Base-by-base conservation (phyloP, 2,113 vertebrate species). In the Mormoops blainvillei region DNA sequence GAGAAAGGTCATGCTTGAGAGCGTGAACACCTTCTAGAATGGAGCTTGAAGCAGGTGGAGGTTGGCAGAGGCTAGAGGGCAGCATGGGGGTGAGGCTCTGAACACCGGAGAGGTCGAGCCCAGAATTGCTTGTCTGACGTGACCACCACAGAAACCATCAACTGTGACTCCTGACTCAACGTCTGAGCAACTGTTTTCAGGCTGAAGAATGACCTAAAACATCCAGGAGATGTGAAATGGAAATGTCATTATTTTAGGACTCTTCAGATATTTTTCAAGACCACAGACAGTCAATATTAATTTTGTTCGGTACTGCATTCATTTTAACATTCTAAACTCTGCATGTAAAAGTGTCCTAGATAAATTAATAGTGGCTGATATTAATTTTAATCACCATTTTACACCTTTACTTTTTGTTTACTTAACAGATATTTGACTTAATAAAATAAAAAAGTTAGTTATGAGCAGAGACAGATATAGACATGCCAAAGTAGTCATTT, bases 381-480 rank as follows among this genome's bases (percentile, higher is more conserved):
- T 36, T 89, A 18, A 61, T 87, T 91, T 89, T 87, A 26, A 84
- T 58, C 28, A 11, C 28, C 3, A 1, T 54, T 9, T 7, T 41
- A 7, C 5, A 38, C 38, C 41, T 86, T 89, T 70, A 54, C 19
- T 68, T 81, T 68, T 92, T 94, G 41, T 86, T 85, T 28, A 52
- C 36, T 82, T 91, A 61, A 78, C 15, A 41, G 48, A 48, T 82
- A 92, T 28, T 26, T 91, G 31, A 65, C 43, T 54, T 89, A 76
- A 87, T 88, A 81, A 77, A 92, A 83, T 89, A 76, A 28, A 83
- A 58, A 91, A 77, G 24, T 94, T 56, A 12, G 24, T 97, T 97
- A 85, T 93, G 95, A 97, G 87, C 87, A 50, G 77, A 96, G 93
- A 84, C 87, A 96, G 95, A 96, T 97, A 87, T 95, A 97, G 83